phyloP scores from a whole-genome alignment of 2,797 vertebrate genomes.

The Tangara arthus region DNA sequence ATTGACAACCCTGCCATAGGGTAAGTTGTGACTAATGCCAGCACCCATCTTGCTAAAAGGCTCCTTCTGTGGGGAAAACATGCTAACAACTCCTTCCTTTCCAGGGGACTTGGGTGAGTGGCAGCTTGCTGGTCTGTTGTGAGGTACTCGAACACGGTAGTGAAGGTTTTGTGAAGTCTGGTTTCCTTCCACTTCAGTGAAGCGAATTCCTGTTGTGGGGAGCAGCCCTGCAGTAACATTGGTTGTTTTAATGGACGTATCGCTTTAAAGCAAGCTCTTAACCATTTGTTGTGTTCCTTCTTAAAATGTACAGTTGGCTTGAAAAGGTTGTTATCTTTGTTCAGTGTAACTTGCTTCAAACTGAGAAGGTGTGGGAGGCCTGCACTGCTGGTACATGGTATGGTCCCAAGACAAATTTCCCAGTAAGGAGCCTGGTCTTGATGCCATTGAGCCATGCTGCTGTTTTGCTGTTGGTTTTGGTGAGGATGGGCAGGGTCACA shows the following conservation, averaged over 20 bases:
- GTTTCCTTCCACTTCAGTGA: not conserved
- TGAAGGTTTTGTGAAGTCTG: constrained; percentile 10
- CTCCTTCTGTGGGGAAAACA: not conserved
- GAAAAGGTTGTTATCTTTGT: not conserved
- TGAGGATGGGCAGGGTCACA: not conserved
- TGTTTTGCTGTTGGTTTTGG: not conserved
- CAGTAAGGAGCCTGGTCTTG: not conserved
- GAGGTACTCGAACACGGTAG: not conserved
- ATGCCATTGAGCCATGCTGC: not conserved
- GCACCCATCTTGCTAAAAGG: not conserved
- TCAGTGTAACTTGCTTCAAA: not conserved
- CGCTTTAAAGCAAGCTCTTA: not conserved
- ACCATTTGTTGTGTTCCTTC: not conserved
- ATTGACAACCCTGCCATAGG: not conserved
- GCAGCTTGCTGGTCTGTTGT: not conserved
- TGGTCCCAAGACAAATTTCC: not conserved
- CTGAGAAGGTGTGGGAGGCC: not conserved
- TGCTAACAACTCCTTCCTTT: not conserved
- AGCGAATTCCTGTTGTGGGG: not conserved
- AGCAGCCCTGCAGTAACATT: not conserved
- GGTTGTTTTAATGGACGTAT: not conserved
- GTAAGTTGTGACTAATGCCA: not conserved
- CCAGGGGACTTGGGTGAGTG: not conserved
- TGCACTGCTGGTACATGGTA: accelerated
- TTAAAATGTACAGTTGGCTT: not conserved